phyloP scores from a whole-genome alignment of 2,113 vertebrate genomes.

The Strigops habroptila region DNA sequence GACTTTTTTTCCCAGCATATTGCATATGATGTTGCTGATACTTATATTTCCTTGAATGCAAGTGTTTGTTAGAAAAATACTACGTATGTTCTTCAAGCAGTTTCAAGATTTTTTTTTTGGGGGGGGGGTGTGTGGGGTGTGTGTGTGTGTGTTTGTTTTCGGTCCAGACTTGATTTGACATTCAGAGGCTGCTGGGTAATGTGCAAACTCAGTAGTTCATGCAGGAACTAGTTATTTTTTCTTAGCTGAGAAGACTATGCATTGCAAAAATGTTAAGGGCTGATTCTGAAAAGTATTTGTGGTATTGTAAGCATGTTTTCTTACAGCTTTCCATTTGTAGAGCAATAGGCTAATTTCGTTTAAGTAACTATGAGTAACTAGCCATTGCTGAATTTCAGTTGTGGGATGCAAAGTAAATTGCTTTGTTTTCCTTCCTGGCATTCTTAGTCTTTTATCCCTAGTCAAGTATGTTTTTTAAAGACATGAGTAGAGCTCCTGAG shows the following conservation, averaged over 20 bases:
- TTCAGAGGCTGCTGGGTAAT: slow-evolving; percentile 38
- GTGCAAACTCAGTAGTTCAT: slow-evolving; percentile 51
- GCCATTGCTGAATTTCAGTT: neutral
- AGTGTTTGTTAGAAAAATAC: slow-evolving; percentile 25
- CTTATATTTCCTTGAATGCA: slow-evolving; percentile 45
- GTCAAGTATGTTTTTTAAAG: neutral
- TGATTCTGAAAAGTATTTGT: slow-evolving; percentile 12
- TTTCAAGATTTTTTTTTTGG: neutral
- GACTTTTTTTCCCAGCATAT: slow-evolving; percentile 59
- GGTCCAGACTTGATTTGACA: slow-evolving; percentile 6
- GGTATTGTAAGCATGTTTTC: neutral
- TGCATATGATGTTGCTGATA: slow-evolving; percentile 34
- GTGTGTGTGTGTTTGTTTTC: neutral
- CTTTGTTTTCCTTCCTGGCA: neutral
- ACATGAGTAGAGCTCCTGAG: neutral
- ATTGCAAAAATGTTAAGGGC: slow-evolving; percentile 30
- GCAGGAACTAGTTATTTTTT: slow-evolving; percentile 47
- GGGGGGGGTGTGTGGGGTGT: too few relatives aligned
- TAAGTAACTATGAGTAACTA: neutral
- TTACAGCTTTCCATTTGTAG: slow-evolving; percentile 15
- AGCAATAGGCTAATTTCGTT: neutral
- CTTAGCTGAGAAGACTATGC: neutral
- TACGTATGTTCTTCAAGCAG: neutral
- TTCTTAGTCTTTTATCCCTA: neutral
- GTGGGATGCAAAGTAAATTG: neutral